Percentiles rank a stretch among this genome's conserved stretches.
phyloP scores from a whole-genome alignment of 2,888 invertebrate species.

The Polydrusus cervinus region DNA sequence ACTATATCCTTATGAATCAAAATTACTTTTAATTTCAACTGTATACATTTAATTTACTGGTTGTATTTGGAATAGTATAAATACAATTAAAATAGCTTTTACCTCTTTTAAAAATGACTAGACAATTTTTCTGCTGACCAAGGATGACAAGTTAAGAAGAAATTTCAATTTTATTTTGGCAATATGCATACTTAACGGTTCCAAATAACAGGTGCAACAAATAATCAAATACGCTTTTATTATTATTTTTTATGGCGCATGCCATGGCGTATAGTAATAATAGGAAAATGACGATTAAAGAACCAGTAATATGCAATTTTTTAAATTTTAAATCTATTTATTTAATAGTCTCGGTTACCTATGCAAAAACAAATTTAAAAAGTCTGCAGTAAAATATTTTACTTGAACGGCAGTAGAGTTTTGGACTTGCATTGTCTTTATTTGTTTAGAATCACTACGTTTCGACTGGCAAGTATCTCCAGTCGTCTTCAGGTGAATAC shows the following conservation, averaged over 20 bases:
- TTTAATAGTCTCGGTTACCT: too few relatives aligned
- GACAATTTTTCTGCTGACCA: conserved; percentile 57
- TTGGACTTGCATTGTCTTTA: too few relatives aligned
- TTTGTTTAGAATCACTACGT: too few relatives aligned
- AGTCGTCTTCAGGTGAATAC: too few relatives aligned
- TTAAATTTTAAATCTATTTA: too few relatives aligned
- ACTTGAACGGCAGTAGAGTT: too few relatives aligned
- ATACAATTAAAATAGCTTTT: conserved; percentile 49
- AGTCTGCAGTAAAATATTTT: too few relatives aligned
- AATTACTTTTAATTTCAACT: conserved; percentile 38
- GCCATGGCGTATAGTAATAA: too few relatives aligned
- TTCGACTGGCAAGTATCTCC: too few relatives aligned
- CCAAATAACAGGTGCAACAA: conserved; percentile 50
- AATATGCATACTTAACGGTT: conserved; percentile 52
- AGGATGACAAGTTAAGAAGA: conserved; percentile 56
- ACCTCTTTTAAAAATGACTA: conserved; percentile 56
- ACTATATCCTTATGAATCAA: neutral
- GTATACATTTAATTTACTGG: conserved; percentile 30
- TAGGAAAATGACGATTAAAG: too few relatives aligned
- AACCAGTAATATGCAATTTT: too few relatives aligned
- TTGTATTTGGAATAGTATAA: conserved; percentile 48
- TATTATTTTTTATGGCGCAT: conserved; percentile 15
- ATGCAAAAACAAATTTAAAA: too few relatives aligned
- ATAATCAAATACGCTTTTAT: conserved; percentile 41
- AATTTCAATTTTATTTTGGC: conserved; percentile 57